Evolutionary conservation across 2,888 invertebrate species (phyloP).

Genomic region (Monopis laevigella): DNA sequence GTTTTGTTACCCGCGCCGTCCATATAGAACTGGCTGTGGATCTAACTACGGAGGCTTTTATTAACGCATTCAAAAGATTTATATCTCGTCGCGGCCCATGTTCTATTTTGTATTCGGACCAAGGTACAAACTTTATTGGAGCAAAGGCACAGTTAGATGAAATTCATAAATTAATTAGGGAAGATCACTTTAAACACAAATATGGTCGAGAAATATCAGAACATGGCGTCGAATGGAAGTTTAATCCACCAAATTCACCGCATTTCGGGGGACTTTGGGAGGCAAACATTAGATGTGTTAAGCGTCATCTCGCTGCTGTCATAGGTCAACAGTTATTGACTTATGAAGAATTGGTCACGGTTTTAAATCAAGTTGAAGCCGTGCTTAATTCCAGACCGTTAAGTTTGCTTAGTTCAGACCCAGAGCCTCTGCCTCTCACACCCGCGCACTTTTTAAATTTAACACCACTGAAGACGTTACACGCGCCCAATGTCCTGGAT

Average conservation of each 20-base stretch:
- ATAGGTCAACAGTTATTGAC: background rate
- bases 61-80: background rate
- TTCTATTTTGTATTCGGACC: background rate
- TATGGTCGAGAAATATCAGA: background rate
- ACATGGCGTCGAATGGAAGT: background rate
- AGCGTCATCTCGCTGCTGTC: background rate
- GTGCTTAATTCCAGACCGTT: background rate
- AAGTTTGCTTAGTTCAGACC: background rate
- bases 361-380: background rate
- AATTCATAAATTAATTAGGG: background rate
- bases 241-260: background rate
- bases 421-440: background rate
- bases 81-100: background rate
- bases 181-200: background rate
- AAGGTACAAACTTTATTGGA: background rate
- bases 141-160: background rate
- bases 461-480: background rate
- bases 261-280: background rate
- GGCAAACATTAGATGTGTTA: background rate
- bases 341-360: background rate
- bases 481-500: background rate
- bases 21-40: background rate
- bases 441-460: background rate
- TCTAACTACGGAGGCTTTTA: background rate
- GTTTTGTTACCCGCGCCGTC: background rate